Evolutionary conservation across 2,797 vertebrate genomes (phyloP).

Genomic region (Alfaro cultratus): DNA sequence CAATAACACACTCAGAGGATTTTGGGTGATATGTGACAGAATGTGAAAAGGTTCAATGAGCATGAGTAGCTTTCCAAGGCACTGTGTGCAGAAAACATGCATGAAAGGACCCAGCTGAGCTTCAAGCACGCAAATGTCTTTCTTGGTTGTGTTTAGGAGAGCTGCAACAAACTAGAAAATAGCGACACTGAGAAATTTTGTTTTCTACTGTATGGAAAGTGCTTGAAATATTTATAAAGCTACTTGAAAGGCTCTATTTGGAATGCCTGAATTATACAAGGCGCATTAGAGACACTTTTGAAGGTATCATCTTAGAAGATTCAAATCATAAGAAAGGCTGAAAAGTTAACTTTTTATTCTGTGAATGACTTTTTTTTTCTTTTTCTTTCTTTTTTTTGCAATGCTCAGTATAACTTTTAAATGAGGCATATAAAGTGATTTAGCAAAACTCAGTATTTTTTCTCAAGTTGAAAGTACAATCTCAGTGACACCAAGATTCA

Average conservation of each 20-base stretch:
- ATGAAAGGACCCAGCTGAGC: background rate
- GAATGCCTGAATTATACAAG: background rate
- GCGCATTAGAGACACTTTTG: background rate
- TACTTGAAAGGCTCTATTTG: background rate
- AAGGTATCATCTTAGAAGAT: background rate
- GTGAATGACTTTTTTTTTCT: no score
- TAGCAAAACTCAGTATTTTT: background rate
- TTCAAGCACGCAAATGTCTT: background rate
- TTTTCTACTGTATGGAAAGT: constrained; percentile 1
- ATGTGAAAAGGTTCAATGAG: background rate
- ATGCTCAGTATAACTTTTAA: background rate
- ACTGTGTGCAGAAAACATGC: background rate
- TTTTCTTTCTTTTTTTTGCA: background rate
- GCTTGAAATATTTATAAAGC: background rate
- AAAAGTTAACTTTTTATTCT: background rate
- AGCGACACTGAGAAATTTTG: background rate
- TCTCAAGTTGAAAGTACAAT: background rate
- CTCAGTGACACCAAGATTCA: background rate
- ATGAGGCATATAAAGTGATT: background rate
- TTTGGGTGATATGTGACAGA: background rate
- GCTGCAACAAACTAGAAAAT: background rate
- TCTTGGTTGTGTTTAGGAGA: background rate
- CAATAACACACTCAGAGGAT: background rate
- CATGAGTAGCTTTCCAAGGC: background rate
- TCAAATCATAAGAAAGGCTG: background rate